Percentiles rank a stretch among this genome's conserved stretches.
Evolutionary conservation across 23 tunicate species (phyloP).

Genomic region (Pegea sp.): DNA sequence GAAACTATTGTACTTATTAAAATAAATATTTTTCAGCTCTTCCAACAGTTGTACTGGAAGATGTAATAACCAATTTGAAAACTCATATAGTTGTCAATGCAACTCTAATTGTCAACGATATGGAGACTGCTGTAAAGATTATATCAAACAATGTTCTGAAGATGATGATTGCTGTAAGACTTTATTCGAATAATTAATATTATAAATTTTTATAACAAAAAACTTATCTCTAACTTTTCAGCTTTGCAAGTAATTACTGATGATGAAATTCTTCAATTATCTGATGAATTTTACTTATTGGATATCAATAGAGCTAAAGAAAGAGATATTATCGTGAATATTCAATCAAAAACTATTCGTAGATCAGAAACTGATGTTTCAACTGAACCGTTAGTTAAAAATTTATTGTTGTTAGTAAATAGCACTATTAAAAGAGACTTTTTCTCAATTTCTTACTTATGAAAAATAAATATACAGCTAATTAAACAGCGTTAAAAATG

Average conservation of each 20-base stretch:
- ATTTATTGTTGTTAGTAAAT: too few relatives aligned
- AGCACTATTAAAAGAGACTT: too few relatives aligned
- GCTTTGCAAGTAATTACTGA: conserved; percentile 4
- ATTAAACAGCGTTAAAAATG: too few relatives aligned
- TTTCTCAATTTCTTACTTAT: too few relatives aligned
- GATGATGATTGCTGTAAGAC: too few relatives aligned
- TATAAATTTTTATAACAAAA: too few relatives aligned
- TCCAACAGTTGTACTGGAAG: conserved; percentile 18
- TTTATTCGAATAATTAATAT: too few relatives aligned
- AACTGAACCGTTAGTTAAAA: conserved; percentile 26
- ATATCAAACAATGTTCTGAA: conserved; percentile 5
- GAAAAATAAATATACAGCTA: too few relatives aligned
- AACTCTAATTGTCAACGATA: conserved; percentile 17
- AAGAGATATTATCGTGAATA: conserved; percentile 8
- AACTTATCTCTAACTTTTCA: not conserved
- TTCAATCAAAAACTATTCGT: conserved; percentile 13
- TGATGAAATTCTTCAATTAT: conserved; percentile 11
- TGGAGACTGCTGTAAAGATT: conserved; percentile 49
- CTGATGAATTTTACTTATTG: conserved; percentile 21
- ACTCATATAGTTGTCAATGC: conserved; percentile 45
- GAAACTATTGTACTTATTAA: too few relatives aligned
- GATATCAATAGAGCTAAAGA: conserved; percentile 20
- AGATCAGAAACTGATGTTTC: conserved; percentile 21
- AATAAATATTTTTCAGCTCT: conserved; percentile 1
- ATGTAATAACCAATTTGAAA: conserved; percentile 11